phyloP scores from a whole-genome alignment of 1,140 invertebrate genomes.

The Panagrolaimus sp. region DNA sequence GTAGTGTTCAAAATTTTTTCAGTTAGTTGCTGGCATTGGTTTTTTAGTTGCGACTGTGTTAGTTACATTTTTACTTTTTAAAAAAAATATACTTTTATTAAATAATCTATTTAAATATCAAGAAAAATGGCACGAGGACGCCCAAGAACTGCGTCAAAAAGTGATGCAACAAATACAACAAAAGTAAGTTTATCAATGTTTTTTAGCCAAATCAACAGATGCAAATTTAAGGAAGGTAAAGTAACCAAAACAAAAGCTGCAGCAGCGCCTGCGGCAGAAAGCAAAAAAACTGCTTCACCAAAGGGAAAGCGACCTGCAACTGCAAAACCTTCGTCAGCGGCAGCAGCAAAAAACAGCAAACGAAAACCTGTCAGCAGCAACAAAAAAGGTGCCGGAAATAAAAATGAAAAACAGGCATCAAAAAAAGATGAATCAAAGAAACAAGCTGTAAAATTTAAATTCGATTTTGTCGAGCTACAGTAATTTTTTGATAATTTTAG shows the following conservation, averaged over 20 bases:
- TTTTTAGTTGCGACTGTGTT: too few species aligned
- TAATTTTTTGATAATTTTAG: too few species aligned
- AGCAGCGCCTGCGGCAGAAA: not conserved
- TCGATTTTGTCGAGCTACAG: too few species aligned
- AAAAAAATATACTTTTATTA: too few species aligned
- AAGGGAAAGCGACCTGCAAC: not conserved
- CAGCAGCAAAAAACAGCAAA: too few species aligned
- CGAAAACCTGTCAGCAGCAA: too few species aligned
- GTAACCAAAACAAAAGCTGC: not conserved
- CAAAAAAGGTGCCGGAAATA: not conserved
- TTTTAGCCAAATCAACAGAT: conserved; percentile 9
- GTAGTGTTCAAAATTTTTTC: too few species aligned
- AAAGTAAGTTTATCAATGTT: not conserved
- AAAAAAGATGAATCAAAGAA: conserved; percentile 6
- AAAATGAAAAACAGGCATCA: not conserved
- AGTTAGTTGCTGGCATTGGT: too few species aligned
- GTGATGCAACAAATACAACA: not conserved
- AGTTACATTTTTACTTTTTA: too few species aligned
- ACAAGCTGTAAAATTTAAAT: not conserved
- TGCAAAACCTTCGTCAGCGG: too few species aligned
- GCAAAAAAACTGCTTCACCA: not conserved
- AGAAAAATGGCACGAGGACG: not conserved
- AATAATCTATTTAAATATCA: too few species aligned
- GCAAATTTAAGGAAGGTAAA: conserved; percentile 13
- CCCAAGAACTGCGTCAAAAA: not conserved